A percentile compares a stretch with the other conserved stretches of the same genome.
These are phyloP conservation scores for Edolisoma coerulescens DNA, from an alignment of 2,113 vertebrate species.

Conservation along the genomic window DNA sequence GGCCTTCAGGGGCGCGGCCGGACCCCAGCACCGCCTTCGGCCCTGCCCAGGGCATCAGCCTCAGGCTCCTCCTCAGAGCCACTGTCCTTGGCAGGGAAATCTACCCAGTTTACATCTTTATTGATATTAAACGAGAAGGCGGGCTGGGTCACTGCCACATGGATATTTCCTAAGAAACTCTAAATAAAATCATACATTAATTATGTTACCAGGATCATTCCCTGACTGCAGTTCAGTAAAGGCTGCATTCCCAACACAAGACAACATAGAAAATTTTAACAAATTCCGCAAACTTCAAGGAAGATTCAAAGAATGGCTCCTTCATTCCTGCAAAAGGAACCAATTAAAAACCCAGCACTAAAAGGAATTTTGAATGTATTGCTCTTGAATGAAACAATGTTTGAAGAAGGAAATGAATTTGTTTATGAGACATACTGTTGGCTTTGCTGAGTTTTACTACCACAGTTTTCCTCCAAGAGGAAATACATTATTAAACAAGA, in stretches of 20 bases:
- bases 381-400: constrained; percentile 40
- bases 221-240: background rate
- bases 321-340: background rate
- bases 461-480: constrained; percentile 37
- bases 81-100: too few species aligned
- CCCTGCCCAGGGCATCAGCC: too few species aligned
- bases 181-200: background rate
- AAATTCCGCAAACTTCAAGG: background rate
- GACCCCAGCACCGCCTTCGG: too few species aligned
- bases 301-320: background rate
- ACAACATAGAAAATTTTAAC: background rate
- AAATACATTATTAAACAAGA: constrained; percentile 45
- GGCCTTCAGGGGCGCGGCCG: too few species aligned
- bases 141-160: too few species aligned
- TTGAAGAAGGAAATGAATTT: constrained; percentile 44
- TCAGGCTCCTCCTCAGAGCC: too few species aligned
- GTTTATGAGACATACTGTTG: constrained; percentile 45
- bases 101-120: too few species aligned
- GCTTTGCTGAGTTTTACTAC: constrained; percentile 42
- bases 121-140: too few species aligned
- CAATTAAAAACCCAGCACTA: background rate
- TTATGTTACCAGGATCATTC: background rate
- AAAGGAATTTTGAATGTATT: constrained; percentile 1
- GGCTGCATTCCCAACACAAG: background rate
- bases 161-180: background rate